Conservation (phyloP, 92 coral and sea anemone genomes). For the Hydrozoanthus gracilis region DNA sequence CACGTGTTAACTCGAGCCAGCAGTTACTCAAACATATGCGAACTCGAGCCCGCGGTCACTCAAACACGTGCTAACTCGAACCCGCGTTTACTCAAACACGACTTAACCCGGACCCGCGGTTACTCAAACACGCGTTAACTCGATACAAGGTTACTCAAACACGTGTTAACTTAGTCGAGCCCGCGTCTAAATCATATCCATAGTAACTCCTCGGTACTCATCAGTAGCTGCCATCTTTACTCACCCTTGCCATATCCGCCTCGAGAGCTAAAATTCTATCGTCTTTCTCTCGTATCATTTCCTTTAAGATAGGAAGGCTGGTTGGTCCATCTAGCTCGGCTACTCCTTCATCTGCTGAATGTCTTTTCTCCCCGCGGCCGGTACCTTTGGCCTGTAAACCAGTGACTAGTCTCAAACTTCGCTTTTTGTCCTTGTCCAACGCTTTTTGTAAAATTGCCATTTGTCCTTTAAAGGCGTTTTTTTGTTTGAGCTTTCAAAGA, state of each 20-base stretch:
- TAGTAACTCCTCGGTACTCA: no score
- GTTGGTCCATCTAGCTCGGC: slow-evolving; percentile 73
- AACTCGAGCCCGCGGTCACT: no score
- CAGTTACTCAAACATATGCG: no score
- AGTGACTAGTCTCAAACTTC: neutral
- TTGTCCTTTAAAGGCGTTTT: slow-evolving; percentile 17
- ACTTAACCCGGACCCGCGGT: no score
- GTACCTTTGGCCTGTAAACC: neutral
- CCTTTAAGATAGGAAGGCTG: slow-evolving; percentile 63
- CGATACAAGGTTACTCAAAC: no score
- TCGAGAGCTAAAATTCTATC: slow-evolving; percentile 59
- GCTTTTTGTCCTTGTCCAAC: slow-evolving; percentile 32
- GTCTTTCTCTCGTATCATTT: slow-evolving; percentile 74
- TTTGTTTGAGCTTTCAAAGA: slow-evolving; percentile 13
- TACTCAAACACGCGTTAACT: no score
- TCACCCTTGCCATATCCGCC: slow-evolving; percentile 61
- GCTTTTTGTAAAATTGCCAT: slow-evolving; percentile 33
- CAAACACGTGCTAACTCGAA: no score
- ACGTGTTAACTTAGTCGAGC: no score
- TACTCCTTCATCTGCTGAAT: slow-evolving; percentile 63
- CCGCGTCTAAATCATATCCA: no score
- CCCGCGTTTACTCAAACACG: no score
- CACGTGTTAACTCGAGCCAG: no score
- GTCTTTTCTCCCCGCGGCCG: neutral
- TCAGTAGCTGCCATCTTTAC: neutral